Evolutionary conservation across 2,113 vertebrate species (phyloP), one percentile per base, ranked within the genome.

Genomic region (Ictidomys tridecemlineatus): DNA sequence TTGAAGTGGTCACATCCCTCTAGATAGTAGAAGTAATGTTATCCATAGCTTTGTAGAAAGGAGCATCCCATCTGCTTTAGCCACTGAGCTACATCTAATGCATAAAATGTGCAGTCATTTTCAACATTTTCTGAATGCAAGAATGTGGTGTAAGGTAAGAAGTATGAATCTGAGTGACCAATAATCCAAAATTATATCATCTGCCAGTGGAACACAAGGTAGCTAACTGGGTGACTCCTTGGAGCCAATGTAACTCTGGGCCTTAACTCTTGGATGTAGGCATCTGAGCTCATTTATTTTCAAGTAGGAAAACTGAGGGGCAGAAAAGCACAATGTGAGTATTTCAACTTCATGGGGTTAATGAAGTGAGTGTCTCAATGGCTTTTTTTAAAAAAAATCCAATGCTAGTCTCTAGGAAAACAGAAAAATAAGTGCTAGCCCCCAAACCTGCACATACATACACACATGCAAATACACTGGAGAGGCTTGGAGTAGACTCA

Each of bases 21-120:
- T 67, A 83, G 78, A 63, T 20, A 89, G 51, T 56, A 65, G 39
- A 82, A 77, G 18, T 82, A 72, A 91, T 61, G 26, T 56, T 83
- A 79, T 26, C 70, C 45, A 32, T 53, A 63, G 56, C 83, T 95
- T 65, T 37, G 18, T 53, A 20, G 69, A 86, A 73, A 20, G 56
- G 16, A 18, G 8, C 14, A 39, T 87, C 39, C 78, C 61, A 48
- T 82, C n/a, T 79, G 85, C 88, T 56, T 85, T 86, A 83, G 30
- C 37, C 39, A 51, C 61, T 77, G 58, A 85, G 22, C 20, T 96
- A 72, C 86, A 58, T 78, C 74, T 95, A 94, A 94, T 79, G 30
- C 5, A 48, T 39, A 80, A 73, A 67, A 13, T 65, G 51, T 32
- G 14, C 45, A 67, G 9, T 82, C 84, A 51, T 51, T 73, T 95